Percentiles rank a stretch among this genome's conserved stretches.
Evolutionary conservation across 2,888 invertebrate genomes (phyloP).

Genomic region (Acronicta aceris): DNA sequence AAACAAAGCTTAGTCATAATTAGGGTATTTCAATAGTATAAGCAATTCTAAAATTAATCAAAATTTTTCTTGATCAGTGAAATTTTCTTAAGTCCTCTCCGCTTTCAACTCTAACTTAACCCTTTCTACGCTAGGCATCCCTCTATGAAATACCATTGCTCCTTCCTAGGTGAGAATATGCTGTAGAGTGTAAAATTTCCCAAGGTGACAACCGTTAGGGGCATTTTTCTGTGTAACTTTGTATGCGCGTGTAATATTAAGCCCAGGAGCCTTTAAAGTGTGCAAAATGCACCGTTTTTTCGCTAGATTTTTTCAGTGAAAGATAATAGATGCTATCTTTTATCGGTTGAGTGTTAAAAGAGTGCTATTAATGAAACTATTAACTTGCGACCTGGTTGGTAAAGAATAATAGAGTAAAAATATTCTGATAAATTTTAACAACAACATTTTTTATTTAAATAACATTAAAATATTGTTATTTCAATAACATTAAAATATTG

Average conservation of each 20-base stretch:
- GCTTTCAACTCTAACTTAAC: constrained; percentile 14
- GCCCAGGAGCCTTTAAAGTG: constrained; percentile 60
- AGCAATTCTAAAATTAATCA: no score
- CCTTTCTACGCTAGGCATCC: constrained; percentile 61
- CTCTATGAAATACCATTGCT: constrained; percentile 78
- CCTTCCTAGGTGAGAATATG: constrained; percentile 77
- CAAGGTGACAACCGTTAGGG: constrained; percentile 73
- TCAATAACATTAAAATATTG: no score
- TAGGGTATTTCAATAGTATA: no score
- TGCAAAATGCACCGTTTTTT: constrained; percentile 54
- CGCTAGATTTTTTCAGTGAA: constrained; percentile 42
- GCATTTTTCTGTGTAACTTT: constrained; percentile 75
- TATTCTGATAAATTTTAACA: no score
- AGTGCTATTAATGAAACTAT: constrained; percentile 22
- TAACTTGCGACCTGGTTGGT: not conserved
- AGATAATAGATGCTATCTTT: constrained; percentile 46
- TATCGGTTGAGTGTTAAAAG: constrained; percentile 34
- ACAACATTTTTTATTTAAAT: no score
- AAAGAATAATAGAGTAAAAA: not conserved
- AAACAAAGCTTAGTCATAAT: no score
- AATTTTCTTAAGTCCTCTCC: constrained; percentile 3
- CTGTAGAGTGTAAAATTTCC: constrained; percentile 79
- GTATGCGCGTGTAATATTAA: constrained; percentile 65
- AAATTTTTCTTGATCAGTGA: no score
- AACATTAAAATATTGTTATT: no score